Base-by-base conservation (phyloP, 2,888 invertebrate genomes). In the Tachina grossa region DNA sequence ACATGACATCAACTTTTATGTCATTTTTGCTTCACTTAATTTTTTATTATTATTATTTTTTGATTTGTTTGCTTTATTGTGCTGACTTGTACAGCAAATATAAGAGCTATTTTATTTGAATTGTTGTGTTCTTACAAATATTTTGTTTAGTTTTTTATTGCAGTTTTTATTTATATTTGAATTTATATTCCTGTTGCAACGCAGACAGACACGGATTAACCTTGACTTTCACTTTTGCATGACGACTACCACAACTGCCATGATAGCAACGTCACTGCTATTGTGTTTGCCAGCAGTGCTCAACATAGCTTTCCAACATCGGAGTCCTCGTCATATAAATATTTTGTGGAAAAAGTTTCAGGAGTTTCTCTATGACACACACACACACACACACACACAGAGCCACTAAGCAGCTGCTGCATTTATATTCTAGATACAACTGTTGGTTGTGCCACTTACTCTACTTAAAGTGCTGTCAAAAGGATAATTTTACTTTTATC, bases 161-260 rank as follows among this genome's bases (percentile, higher is more conserved):
- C 16, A 19, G 61, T 65, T 45, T 68, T 59, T 77, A 55, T 77
- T 81, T 78, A 31, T 77, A 71, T 77, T 77, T 77, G 83, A 83
- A 81, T 85, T 85, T 79, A 72, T 83, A 82, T 85, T 85, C 79
- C 83, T 79, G 79, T 55, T 85, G 79, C 85, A 83, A 63, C 65
- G 53, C 72, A 68, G 39, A 68, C 63, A 82, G 83, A 76, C 91
- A 90, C 90, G 90, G 91, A 92, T 92, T 92, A 92, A 92, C 92
- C 92, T 92, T 92, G 92, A 92, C 92, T 92, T 92, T 92, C 92
- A 91, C 92, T 92, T 92, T 92, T 91, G 87, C 31, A 85, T 86
- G 72, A 68, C 61, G 74, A 79, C 69, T 16, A 68, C 39, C 57
- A 39, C 49, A 45, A 55, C 55, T 65, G 13, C 45, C 9, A 39